phyloP scores from a whole-genome alignment of 2,888 invertebrate genomes.

The Prenolepis imparis region DNA sequence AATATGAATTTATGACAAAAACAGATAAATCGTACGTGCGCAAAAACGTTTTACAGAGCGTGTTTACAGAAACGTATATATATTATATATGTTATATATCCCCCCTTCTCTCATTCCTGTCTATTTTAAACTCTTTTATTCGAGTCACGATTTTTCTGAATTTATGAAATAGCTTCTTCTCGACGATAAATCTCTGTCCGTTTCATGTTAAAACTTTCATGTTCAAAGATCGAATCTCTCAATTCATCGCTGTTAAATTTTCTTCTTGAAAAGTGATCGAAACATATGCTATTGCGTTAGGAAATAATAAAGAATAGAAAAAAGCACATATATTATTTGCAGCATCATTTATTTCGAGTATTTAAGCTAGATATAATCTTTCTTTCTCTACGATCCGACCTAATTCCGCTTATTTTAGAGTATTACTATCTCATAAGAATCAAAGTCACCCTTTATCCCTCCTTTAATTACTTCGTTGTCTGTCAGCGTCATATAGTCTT shows the following conservation, averaged over 20 bases:
- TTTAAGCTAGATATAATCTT: background rate
- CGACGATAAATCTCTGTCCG: background rate
- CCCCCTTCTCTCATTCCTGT: background rate
- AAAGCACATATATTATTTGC: background rate
- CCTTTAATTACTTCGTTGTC: constrained; percentile 30
- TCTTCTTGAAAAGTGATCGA: background rate
- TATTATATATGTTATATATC: background rate
- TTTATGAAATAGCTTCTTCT: background rate
- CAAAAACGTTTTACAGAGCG: background rate
- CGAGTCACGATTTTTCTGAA: constrained; percentile 4
- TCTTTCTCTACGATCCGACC: constrained; percentile 1
- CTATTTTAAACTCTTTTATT: background rate
- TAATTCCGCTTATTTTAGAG: constrained; percentile 12
- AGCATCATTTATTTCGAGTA: background rate
- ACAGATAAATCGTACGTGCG: background rate
- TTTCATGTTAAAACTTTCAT: background rate
- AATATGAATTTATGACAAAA: constrained; percentile 36
- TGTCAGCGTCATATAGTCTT: background rate
- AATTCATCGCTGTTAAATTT: background rate
- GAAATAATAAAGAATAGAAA: background rate
- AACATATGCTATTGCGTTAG: background rate
- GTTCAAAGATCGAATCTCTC: background rate
- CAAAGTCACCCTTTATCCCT: background rate
- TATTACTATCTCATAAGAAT: constrained; percentile 1
- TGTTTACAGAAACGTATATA: constrained; percentile 4